Percentiles rank a stretch among this genome's conserved stretches.
These are phyloP conservation scores for Laothoe populi DNA, from an alignment of 2,888 invertebrate genomes.

Conservation along the genomic window DNA sequence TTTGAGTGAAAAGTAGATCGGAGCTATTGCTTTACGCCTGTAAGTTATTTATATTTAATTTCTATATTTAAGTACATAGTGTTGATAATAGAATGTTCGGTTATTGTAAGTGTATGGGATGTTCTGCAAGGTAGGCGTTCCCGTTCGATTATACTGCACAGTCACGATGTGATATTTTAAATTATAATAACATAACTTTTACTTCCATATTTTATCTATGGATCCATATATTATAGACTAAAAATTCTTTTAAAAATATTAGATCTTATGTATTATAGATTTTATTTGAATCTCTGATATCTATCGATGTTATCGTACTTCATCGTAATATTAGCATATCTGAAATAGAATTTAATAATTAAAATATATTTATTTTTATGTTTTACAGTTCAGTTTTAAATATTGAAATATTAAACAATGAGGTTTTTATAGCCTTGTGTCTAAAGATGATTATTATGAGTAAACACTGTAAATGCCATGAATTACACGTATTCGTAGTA, in stretches of 20 bases:
- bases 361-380: no score
- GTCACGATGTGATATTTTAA: constrained; percentile 60
- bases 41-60: constrained; percentile 34
- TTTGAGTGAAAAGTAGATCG: neutral
- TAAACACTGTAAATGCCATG: no score
- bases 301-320: neutral
- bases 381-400: no score
- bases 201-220: constrained; percentile 5
- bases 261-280: constrained; percentile 6
- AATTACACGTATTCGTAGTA: no score
- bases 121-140: constrained; percentile 70
- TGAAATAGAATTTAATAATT: no score
- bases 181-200: constrained; percentile 38
- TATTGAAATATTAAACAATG: no score
- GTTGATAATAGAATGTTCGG: constrained; percentile 26
- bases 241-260: constrained; percentile 14
- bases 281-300: neutral
- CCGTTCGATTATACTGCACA: constrained; percentile 61
- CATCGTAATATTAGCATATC: neutral
- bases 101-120: constrained; percentile 52
- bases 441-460: no score
- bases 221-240: constrained; percentile 14
- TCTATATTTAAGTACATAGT: constrained; percentile 28
- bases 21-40: constrained; percentile 25
- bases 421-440: no score